Evolutionary conservation across 2,888 invertebrate genomes (phyloP).

Genomic region (Tiliacea citrago): DNA sequence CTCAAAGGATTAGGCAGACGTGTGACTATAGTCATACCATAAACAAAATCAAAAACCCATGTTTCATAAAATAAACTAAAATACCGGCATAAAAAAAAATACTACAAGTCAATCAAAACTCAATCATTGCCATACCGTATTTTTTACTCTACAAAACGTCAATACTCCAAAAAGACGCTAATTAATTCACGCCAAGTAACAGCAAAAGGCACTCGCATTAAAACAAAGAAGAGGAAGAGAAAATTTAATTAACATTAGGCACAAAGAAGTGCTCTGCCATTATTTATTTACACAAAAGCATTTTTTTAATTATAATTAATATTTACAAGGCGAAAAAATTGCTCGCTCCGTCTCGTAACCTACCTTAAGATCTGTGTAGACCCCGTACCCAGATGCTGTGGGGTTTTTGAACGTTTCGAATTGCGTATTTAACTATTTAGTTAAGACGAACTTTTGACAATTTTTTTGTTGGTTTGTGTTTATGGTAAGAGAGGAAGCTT

Average conservation of each 20-base stretch:
- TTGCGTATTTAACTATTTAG: constrained; percentile 14
- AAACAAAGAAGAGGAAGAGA: constrained; percentile 80
- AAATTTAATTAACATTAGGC: constrained; percentile 87
- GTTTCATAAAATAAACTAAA: no score
- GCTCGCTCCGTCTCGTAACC: constrained; percentile 47
- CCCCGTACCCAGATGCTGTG: constrained; percentile 54
- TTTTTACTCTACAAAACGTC: constrained; percentile 37
- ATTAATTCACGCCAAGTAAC: constrained; percentile 74
- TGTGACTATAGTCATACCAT: no score
- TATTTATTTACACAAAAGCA: constrained; percentile 87
- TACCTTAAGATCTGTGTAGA: constrained; percentile 64
- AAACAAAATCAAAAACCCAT: no score
- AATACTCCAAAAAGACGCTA: constrained; percentile 41
- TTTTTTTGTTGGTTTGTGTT: background rate
- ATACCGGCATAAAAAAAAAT: no score
- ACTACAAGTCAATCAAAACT: background rate
- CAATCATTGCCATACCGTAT: background rate
- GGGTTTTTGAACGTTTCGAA: background rate
- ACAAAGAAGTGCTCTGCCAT: constrained; percentile 80
- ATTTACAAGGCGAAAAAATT: constrained; percentile 84
- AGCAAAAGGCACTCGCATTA: constrained; percentile 87
- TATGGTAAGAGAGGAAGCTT: background rate
- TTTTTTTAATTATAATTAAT: constrained; percentile 89
- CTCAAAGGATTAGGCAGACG: no score
- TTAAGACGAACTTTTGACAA: background rate